Evolutionary conservation across 2,888 invertebrate species (phyloP), one percentile per base, ranked within the genome.

Genomic region (Odontomyia ornata): DNA sequence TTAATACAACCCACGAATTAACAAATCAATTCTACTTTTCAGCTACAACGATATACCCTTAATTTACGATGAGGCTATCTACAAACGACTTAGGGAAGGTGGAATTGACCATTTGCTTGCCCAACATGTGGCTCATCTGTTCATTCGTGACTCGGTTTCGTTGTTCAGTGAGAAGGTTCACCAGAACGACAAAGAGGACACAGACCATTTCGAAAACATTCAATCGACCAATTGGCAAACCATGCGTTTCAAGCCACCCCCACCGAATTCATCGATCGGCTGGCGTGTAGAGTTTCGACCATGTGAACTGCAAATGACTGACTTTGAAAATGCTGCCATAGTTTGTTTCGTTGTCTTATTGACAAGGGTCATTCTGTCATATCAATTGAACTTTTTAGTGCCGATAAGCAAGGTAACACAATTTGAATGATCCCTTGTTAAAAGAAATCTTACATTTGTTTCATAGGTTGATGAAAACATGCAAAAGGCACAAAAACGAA

Each of bases 171-270:
- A 99, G 87, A 97, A 97, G 85, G 90, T 99, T 15, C 87, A 98
- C 86, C 98, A 98, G 85, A 94, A 98, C 85, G 98, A 99, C 85
- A 88, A 90, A 52, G 93, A 94, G 82, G 98, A 99, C 83, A 95
- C 96, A 0, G 99, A 99, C 86, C 99, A 99, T 87, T 99, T 99
- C 88, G 99, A 99, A 95, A 99, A 99, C 85, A 97, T 99, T 81
- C 98, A 99, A 85, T 98, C 98, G 0, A 99, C 99, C 30, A 99
- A 99, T 88, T 99, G 99, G 99, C 98, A 99, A 88, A 97, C 98
- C 43, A 97, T 99, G 97, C 90, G 97, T 56, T 99, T 99, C 88
- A 99, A 99, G 88, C 98, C 98, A 36, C 99, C 99, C 60, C 97
- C 98, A 27, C 96, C 97, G 0, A 93, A 97, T 85, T 96, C 97